A percentile compares a stretch with the other conserved stretches of the same genome.
phyloP scores from a whole-genome alignment of 1,140 invertebrate genomes.

The Caligus rogercresseyi region DNA sequence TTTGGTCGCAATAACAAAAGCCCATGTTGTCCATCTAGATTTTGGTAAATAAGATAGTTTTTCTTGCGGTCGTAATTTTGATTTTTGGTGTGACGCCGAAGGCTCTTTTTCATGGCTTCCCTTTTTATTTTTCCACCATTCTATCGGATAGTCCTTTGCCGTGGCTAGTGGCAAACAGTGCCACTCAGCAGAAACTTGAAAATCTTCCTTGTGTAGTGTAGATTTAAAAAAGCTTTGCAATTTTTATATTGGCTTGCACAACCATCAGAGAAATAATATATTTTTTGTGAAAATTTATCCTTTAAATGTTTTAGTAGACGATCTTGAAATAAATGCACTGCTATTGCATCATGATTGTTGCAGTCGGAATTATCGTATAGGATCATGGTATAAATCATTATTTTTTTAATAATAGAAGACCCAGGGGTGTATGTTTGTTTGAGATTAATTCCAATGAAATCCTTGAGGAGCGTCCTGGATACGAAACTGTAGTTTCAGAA shows the following conservation, averaged over 20 bases:
- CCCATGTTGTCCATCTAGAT: background rate
- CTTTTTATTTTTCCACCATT: background rate
- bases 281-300: background rate
- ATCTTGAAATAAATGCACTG: too few species aligned
- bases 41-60: background rate
- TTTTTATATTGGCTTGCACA: constrained; percentile 6
- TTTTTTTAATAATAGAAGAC: background rate
- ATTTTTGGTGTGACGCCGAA: background rate
- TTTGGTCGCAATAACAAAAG: background rate
- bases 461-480: background rate
- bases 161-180: background rate
- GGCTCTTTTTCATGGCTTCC: background rate
- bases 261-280: background rate
- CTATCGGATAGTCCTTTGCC: background rate
- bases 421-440: background rate
- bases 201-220: constrained; percentile 6
- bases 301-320: too few species aligned
- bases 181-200: background rate
- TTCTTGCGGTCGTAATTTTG: background rate
- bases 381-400: background rate
- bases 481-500: background rate
- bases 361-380: background rate
- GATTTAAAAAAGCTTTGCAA: constrained; percentile 4
- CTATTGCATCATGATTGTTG: too few species aligned
- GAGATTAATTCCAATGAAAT: background rate